Percentiles rank a stretch among this genome's conserved stretches.
phyloP scores from a whole-genome alignment of 2,113 vertebrate genomes.

The Naja naja region DNA sequence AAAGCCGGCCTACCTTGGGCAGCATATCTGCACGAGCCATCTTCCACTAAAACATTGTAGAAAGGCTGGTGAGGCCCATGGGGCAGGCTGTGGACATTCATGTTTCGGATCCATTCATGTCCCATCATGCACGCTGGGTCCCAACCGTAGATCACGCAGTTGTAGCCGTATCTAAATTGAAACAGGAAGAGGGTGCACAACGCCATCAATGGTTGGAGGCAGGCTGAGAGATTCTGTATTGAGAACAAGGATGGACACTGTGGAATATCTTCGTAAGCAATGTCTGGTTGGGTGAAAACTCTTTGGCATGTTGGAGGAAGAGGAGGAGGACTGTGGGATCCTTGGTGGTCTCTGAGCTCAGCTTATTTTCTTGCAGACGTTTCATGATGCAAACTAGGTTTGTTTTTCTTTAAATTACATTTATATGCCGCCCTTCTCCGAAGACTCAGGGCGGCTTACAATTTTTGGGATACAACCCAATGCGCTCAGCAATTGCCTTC shows the following conservation, averaged over 20 bases:
- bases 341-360: no score
- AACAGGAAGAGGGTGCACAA: not conserved
- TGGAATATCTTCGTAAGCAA: not conserved
- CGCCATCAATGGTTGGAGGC: not conserved
- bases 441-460: no score
- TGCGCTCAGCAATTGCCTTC: no score
- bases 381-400: no score
- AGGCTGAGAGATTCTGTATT: not conserved
- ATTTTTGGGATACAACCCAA: no score
- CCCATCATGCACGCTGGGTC: conserved; percentile 97
- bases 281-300: not conserved
- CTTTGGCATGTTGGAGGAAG: not conserved
- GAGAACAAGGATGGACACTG: not conserved
- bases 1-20: conserved; percentile 80
- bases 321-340: no score
- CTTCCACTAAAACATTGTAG: conserved; percentile 94
- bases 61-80: conserved; percentile 91
- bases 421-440: no score
- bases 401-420: no score
- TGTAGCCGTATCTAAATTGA: conserved; percentile 83
- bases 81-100: conserved; percentile 91
- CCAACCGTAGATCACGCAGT: conserved; percentile 96
- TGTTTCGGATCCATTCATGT: conserved; percentile 94
- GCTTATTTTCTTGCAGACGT: no score
- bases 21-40: conserved; percentile 91